Percentiles rank a stretch among this genome's conserved stretches.
Evolutionary conservation across 2,888 invertebrate genomes (phyloP).

Genomic region (Eulithis testata): DNA sequence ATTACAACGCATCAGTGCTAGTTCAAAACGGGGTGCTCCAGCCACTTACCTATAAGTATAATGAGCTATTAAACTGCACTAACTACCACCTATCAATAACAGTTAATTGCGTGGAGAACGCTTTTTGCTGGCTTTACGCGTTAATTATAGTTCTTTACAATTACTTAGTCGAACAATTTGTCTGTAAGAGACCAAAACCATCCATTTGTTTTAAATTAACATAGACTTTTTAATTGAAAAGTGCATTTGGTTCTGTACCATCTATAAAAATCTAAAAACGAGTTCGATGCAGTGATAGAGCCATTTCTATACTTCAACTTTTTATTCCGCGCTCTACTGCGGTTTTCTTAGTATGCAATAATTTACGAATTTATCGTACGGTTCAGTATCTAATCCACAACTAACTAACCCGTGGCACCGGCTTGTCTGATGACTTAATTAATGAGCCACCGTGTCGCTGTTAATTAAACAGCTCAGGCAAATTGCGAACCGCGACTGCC

Average conservation of each 20-base stretch:
- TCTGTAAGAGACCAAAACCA: conserved; percentile 22
- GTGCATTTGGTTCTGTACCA: neutral
- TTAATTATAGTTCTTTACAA: conserved; percentile 33
- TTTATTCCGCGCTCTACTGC: neutral
- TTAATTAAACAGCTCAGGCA: conserved; percentile 80
- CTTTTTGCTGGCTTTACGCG: conserved; percentile 31
- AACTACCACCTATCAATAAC: conserved; percentile 37
- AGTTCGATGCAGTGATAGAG: neutral
- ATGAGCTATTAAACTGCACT: conserved; percentile 33
- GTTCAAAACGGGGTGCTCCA: conserved; percentile 17
- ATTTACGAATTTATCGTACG: conserved; percentile 68
- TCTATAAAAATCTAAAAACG: neutral
- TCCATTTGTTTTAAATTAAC: neutral
- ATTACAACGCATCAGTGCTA: conserved; percentile 16
- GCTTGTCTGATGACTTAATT: conserved; percentile 82
- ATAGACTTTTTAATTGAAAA: neutral
- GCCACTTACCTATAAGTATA: conserved; percentile 22
- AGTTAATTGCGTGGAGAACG: conserved; percentile 27
- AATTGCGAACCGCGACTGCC: conserved; percentile 72
- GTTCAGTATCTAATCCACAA: conserved; percentile 69
- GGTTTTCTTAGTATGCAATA: conserved; percentile 47
- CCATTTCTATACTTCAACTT: neutral
- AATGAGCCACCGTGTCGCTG: conserved; percentile 79
- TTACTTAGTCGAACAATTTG: conserved; percentile 25
- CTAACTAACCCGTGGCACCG: conserved; percentile 61